Percentiles rank a stretch among this genome's conserved stretches.
phyloP scores from a whole-genome alignment of 2,797 vertebrate species.

The Chiloscyllium punctatum region DNA sequence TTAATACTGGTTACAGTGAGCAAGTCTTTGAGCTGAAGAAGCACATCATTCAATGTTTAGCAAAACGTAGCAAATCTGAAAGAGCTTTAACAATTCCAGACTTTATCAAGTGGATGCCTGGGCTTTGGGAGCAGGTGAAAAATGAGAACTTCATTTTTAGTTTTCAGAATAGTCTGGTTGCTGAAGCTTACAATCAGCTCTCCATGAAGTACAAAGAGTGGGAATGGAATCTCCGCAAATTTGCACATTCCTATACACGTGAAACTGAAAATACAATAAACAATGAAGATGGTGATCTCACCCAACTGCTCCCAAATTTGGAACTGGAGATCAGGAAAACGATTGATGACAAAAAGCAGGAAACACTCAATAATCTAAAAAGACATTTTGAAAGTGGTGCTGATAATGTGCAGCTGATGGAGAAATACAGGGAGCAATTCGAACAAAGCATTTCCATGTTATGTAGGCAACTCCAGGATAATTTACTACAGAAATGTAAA shows the following conservation, averaged over 20 bases:
- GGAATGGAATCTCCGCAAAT: not conserved
- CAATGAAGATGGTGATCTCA: not conserved
- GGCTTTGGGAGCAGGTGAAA: conserved; percentile 30
- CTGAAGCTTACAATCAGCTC: conserved; percentile 23
- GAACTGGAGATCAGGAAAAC: not conserved
- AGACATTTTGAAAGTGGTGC: not conserved
- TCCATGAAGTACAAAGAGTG: not conserved
- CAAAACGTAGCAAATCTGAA: not conserved
- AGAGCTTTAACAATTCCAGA: conserved; percentile 5
- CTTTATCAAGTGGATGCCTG: conserved; percentile 30
- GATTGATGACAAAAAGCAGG: not conserved
- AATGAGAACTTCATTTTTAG: conserved; percentile 28
- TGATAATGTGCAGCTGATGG: conserved; percentile 28
- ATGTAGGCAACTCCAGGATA: not conserved
- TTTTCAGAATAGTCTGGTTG: conserved; percentile 26
- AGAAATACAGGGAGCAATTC: conserved; percentile 14
- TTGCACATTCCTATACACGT: not conserved
- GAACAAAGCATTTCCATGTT: not conserved
- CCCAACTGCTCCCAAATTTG: not conserved
- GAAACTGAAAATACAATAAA: not conserved
- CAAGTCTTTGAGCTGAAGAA: conserved; percentile 22
- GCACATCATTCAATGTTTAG: not conserved
- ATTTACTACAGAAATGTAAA: conserved; percentile 6
- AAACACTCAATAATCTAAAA: not conserved
- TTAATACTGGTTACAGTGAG: conserved; percentile 9